phyloP scores from a whole-genome alignment of 2,797 vertebrate species.

The Sebastes hubbsi region DNA sequence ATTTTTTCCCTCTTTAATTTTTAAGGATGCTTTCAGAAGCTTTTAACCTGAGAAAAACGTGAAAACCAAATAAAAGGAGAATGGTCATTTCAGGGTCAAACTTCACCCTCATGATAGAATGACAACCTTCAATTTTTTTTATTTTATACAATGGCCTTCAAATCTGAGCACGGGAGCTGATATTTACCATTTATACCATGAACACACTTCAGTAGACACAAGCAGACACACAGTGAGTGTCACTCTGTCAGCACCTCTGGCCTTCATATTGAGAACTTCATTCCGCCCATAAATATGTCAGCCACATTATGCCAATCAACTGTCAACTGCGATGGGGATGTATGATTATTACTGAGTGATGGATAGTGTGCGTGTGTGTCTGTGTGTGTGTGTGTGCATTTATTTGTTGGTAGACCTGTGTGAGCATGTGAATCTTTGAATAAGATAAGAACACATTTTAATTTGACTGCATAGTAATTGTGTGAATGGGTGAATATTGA shows the following conservation, averaged over 20 bases:
- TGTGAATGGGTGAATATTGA: too few species aligned
- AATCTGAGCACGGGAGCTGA: background rate
- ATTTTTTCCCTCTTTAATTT: too few species aligned
- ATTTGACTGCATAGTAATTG: background rate
- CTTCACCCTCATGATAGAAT: background rate
- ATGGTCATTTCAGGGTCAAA: background rate
- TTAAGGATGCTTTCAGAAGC: too few species aligned
- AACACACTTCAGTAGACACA: background rate
- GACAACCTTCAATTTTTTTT: background rate
- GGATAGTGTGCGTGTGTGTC: background rate
- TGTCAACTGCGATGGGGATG: background rate
- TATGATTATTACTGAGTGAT: background rate
- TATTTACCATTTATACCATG: background rate
- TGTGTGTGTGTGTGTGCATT: background rate
- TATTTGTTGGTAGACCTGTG: background rate
- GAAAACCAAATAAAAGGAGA: background rate
- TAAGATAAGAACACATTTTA: background rate
- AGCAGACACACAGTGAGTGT: background rate
- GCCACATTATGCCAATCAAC: constrained; percentile 9
- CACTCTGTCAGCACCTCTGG: constrained; percentile 8
- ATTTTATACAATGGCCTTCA: background rate
- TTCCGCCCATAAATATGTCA: background rate
- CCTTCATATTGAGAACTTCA: constrained; percentile 15
- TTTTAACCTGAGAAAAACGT: fast-evolving
- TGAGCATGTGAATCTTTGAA: background rate